Evolutionary conservation across 2,888 invertebrate genomes (phyloP).

Genomic region (Oligia fasciuncula): DNA sequence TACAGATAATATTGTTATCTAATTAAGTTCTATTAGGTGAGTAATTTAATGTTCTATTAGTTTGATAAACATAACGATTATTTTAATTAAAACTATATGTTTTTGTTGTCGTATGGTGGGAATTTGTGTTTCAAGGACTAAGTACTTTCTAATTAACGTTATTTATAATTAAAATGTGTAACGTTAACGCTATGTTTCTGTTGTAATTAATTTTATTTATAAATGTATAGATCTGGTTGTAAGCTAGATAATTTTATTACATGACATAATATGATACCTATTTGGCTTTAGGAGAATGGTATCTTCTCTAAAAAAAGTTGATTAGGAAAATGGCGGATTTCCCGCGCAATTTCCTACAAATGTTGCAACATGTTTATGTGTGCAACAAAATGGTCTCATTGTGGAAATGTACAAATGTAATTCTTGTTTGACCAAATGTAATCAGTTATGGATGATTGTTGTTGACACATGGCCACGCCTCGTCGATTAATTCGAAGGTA

Average conservation of each 20-base stretch:
- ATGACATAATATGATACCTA: background rate
- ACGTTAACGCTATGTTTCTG: constrained; percentile 23
- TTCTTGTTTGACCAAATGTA: constrained; percentile 21
- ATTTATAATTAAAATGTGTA: constrained; percentile 14
- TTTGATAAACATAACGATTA: constrained; percentile 20
- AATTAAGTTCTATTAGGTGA: constrained; percentile 51
- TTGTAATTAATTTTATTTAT: constrained; percentile 31
- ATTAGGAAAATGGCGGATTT: constrained; percentile 28
- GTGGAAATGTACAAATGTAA: constrained; percentile 34
- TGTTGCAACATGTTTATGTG: constrained; percentile 9
- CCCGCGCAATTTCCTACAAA: constrained; percentile 1
- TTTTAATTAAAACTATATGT: constrained; percentile 4
- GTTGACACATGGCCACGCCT: constrained; percentile 19
- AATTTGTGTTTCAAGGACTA: constrained; percentile 26
- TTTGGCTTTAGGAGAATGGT: background rate
- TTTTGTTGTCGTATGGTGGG: background rate
- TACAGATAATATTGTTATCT: constrained; percentile 35
- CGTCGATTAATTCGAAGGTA: constrained; percentile 43
- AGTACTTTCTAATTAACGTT: constrained; percentile 32
- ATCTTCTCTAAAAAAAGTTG: background rate
- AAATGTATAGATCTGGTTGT: constrained; percentile 40
- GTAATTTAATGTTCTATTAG: constrained; percentile 40
- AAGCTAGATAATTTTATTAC: constrained; percentile 1
- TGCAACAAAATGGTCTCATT: constrained; percentile 24
- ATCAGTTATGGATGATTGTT: constrained; percentile 22